Conservation (phyloP, 2,797 vertebrate genomes). For the Channa striata region DNA sequence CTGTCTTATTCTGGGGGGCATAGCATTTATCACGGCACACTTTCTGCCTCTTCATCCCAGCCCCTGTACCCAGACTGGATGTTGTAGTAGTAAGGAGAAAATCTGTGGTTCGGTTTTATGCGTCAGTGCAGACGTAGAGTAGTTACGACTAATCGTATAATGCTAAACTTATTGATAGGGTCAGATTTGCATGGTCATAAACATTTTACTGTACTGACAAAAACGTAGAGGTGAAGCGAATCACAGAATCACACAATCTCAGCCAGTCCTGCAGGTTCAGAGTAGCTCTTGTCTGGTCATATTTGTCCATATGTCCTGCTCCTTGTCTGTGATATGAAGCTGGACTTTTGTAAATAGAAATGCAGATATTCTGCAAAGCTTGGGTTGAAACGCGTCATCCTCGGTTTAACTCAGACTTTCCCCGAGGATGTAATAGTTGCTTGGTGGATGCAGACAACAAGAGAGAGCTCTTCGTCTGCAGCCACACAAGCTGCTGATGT, state of each 20-base stretch:
- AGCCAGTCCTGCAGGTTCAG: constrained; percentile 29
- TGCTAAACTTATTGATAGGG: constrained; percentile 30
- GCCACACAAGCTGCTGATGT: constrained; percentile 28
- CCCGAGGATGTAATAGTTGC: constrained; percentile 35
- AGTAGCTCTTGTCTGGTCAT: constrained; percentile 46
- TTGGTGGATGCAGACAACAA: constrained; percentile 7
- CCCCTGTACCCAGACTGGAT: constrained; percentile 8
- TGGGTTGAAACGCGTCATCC: constrained; percentile 44
- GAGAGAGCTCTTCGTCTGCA: constrained; percentile 45
- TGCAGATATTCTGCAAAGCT: constrained; percentile 46
- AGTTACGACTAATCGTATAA: constrained; percentile 26
- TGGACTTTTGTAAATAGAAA: constrained; percentile 52
- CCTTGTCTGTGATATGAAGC: constrained; percentile 29
- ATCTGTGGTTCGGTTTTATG: constrained; percentile 44
- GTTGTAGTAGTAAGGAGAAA: constrained; percentile 28
- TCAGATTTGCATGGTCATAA: constrained; percentile 39
- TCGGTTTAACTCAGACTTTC: constrained; percentile 46
- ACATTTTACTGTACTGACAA: constrained; percentile 23
- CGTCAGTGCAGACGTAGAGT: constrained; percentile 27
- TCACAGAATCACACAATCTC: background rate
- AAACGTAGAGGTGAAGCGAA: constrained; percentile 6
- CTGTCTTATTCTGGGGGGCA: constrained; percentile 51
- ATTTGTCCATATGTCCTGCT: constrained; percentile 45
- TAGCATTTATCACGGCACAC: constrained; percentile 59
- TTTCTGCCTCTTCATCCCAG: constrained; percentile 41